Evolutionary conservation across 2,113 vertebrate species (phyloP).

Genomic region (Psammodynastes pulverulentus): DNA sequence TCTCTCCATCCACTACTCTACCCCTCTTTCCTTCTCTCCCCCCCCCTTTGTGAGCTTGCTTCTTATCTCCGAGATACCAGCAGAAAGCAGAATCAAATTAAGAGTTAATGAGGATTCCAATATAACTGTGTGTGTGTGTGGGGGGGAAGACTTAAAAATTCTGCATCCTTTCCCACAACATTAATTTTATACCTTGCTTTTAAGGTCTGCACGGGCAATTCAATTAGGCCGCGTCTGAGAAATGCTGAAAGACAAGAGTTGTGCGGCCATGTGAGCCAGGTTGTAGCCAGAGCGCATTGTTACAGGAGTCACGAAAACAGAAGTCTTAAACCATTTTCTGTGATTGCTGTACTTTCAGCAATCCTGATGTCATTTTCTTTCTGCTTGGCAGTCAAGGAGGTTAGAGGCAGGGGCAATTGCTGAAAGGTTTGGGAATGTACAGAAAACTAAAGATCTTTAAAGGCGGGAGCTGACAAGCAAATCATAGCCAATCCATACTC

Average conservation of each 20-base stretch:
- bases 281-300: background rate
- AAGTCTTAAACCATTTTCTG: constrained; percentile 16
- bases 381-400: background rate
- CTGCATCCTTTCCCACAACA: background rate
- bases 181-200: constrained; percentile 11
- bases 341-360: constrained; percentile 8
- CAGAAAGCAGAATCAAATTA: constrained; percentile 1
- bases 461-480: background rate
- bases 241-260: background rate
- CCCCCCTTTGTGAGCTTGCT: too few species aligned
- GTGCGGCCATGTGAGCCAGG: background rate
- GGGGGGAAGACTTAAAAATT: background rate
- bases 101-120: constrained; percentile 5
- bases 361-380: constrained; percentile 10
- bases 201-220: constrained; percentile 1
- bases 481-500: background rate
- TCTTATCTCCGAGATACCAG: constrained; percentile 16
- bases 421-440: background rate
- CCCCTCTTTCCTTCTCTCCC: background rate
- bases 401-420: background rate
- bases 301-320: constrained; percentile 13
- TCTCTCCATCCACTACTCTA: background rate
- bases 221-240: background rate
- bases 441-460: background rate
- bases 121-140: background rate